A percentile compares a stretch with the other conserved stretches of the same genome.
Conservation (phyloP, 2,888 invertebrate genomes). For the Trissolcus japonicus region DNA sequence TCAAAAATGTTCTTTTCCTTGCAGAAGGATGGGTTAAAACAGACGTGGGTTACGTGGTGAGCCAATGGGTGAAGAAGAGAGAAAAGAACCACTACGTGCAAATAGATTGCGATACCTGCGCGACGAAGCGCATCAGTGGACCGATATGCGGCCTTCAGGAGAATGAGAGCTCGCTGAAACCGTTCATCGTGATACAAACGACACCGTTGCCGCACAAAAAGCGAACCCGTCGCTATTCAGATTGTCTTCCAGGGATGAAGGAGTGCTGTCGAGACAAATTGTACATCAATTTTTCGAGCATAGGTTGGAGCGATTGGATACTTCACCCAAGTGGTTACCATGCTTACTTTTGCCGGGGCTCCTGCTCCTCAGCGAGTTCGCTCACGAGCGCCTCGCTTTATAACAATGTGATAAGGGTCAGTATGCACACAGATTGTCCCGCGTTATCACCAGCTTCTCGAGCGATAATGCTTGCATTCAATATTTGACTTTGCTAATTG, state of each 20-base stretch:
- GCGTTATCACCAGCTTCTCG: constrained; percentile 28
- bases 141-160: constrained; percentile 79
- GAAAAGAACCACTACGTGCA: constrained; percentile 85
- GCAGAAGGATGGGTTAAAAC: constrained; percentile 89
- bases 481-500: constrained; percentile 43
- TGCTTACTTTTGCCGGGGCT: constrained; percentile 91
- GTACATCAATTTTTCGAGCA: constrained; percentile 88
- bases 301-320: constrained; percentile 94
- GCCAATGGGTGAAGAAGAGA: constrained; percentile 85
- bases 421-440: constrained; percentile 64
- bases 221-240: constrained; percentile 81
- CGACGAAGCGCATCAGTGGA: constrained; percentile 79
- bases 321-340: constrained; percentile 88
- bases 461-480: constrained; percentile 22
- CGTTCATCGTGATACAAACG: constrained; percentile 88
- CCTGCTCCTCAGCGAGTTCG: constrained; percentile 85
- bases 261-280: constrained; percentile 91
- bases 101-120: constrained; percentile 87
- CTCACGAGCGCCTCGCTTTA: constrained; percentile 83
- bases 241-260: constrained; percentile 83
- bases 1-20: constrained; percentile 42
- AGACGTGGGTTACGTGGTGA: constrained; percentile 85
- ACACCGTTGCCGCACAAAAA: constrained; percentile 82
- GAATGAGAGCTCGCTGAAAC: constrained; percentile 82
- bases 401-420: constrained; percentile 85